Conservation (phyloP, 2,797 vertebrate genomes). For the Enteromius radiatus region DNA sequence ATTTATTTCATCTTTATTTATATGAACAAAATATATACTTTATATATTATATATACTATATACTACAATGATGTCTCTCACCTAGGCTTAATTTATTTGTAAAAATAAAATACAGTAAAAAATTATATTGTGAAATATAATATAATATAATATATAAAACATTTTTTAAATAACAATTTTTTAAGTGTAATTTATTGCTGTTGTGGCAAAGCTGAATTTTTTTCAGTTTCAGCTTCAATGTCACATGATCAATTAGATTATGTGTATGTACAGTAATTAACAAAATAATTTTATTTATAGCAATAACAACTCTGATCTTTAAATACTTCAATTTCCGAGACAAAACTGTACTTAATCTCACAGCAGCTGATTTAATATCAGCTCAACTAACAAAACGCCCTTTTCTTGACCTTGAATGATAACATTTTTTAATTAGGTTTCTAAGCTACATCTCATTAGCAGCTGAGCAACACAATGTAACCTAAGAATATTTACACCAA, state of each 20-base stretch:
- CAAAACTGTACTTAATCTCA: slow-evolving; percentile 1
- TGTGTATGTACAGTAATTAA: neutral
- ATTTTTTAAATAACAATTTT: no score
- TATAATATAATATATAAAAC: no score
- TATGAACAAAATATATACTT: neutral
- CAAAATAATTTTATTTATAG: neutral
- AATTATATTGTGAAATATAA: no score
- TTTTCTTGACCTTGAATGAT: neutral
- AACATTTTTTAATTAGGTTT: neutral
- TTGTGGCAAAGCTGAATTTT: neutral
- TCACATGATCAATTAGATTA: neutral
- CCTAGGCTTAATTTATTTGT: no score
- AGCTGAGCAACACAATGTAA: neutral
- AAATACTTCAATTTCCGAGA: neutral
- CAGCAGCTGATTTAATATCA: neutral
- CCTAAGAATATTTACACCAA: neutral
- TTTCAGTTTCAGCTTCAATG: neutral
- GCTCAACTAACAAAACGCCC: neutral
- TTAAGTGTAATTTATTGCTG: neutral
- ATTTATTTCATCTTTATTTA: neutral
- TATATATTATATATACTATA: neutral
- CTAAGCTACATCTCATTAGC: slow-evolving; percentile 7
- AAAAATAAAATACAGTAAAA: no score
- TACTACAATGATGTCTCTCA: no score
- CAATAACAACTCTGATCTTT: neutral